Evolutionary conservation across 2,113 vertebrate genomes (phyloP).

Genomic region (Struthio camelus): DNA sequence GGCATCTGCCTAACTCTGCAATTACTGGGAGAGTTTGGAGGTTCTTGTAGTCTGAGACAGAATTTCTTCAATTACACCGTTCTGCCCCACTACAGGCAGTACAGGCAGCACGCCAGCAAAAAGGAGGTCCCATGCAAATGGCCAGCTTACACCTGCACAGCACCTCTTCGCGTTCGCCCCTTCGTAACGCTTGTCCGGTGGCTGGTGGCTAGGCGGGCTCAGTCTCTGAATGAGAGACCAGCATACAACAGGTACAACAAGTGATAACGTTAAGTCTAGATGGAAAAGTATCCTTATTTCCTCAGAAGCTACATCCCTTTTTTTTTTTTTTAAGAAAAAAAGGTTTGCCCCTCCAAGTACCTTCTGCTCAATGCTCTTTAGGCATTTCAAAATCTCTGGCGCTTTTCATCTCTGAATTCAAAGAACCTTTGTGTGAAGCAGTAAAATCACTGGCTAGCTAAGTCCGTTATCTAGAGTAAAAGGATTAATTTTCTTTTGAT

Average conservation of each 20-base stretch:
- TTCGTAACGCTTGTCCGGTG: not conserved
- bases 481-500: constrained; percentile 35
- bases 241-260: not conserved
- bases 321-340: not conserved
- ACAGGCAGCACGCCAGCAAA: not conserved
- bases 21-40: not conserved
- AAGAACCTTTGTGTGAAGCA: constrained; percentile 45
- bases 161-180: accelerated
- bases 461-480: constrained; percentile 31
- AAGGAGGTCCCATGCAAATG: not conserved
- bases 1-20: not conserved
- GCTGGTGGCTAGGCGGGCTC: not conserved
- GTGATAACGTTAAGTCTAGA: not conserved
- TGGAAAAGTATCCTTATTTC: constrained; percentile 24
- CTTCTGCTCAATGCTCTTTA: not conserved
- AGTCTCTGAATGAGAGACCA: not conserved
- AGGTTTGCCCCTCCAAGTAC: not conserved
- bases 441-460: constrained; percentile 44
- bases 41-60: not conserved
- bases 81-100: not conserved
- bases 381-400: constrained; percentile 42
- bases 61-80: not conserved
- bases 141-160: not conserved
- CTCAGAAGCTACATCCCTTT: not conserved
- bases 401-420: constrained; percentile 41